Evolutionary conservation across 1,140 invertebrate genomes (phyloP), one percentile per base, ranked within the genome.

Genomic region (Drosophila erecta): DNA sequence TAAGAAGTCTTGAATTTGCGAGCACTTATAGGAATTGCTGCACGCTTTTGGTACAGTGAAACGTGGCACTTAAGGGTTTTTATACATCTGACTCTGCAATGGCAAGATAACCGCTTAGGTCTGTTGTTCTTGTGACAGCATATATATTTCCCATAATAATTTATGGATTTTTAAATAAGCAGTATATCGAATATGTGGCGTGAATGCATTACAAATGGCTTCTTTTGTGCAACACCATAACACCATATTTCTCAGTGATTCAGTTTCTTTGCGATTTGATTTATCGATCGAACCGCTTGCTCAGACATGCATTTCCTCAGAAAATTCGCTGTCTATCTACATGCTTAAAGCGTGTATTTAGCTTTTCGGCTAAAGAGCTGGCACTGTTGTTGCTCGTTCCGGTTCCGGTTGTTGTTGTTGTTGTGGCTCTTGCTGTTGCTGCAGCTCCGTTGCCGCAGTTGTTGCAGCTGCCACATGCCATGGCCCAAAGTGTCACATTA

Each of bases 401-500:
- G 27, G 30, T 49, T 38, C 46, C 58, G 43, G 30, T 40, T 35
- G 27, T 40, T 58, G 56, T 44, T 57, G 22, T 41, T 24, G 22
- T 4, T 22, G 22, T 2, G 2, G 22, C 46, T 24, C 3, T 4
- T 22, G 22, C 22, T 22, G 35, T 14, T 41, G 37, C 10, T 24
- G 12, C 10, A 30, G 30, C 8, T 30, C 2, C 35, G 40, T 11
- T 43, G 37, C 17, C 35, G 55, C n/a, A 35, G n/a, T 24, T 53
- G 38, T 47, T 74, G 55, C 44, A 40, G 71, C 58, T 76, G 72
- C 72, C 77, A 76, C 67, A 77, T 65, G 43, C 57, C 67, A 51
- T 64, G 79, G 58, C 38, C 49, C 76, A 92, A 79, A 83, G 75
- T 83, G 70, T 83, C 91, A 69, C 83, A 86, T 91, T 92, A 87